Percentiles rank a stretch among this genome's conserved stretches.
These are phyloP conservation scores for Chionomys nivalis DNA, from an alignment of 2,113 vertebrate species.

Conservation along the genomic window DNA sequence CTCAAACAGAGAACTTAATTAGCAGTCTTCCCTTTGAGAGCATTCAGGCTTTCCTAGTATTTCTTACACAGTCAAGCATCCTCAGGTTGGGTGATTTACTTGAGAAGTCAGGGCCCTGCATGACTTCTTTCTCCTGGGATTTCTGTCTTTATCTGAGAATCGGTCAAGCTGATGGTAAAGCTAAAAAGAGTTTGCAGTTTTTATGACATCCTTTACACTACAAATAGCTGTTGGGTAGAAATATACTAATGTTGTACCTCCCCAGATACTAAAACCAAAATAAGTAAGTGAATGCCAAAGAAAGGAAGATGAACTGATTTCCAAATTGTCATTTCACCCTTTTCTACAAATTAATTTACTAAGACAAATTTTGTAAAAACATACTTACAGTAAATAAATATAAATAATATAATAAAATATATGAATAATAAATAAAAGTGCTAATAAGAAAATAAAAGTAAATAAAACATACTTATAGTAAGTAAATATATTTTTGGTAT, in stretches of 20 bases:
- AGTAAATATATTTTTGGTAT: not conserved
- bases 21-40: constrained; percentile 38
- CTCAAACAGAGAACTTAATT: constrained; percentile 69
- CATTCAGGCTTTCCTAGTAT: constrained; percentile 7
- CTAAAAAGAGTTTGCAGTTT: not conserved
- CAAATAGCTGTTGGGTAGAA: not conserved
- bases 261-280: not conserved
- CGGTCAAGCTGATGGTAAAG: not conserved
- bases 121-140: constrained; percentile 53
- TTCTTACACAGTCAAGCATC: constrained; percentile 56
- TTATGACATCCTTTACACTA: not conserved
- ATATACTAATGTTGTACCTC: not conserved
- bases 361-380: not conserved
- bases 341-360: not conserved
- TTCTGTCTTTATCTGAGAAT: not conserved
- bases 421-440: not conserved
- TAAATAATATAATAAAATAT: not conserved
- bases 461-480: not conserved
- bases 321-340: not conserved
- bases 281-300: not conserved
- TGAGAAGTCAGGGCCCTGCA: constrained; percentile 53
- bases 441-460: not conserved
- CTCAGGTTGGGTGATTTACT: constrained; percentile 52
- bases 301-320: not conserved
- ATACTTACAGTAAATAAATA: not conserved